Evolutionary conservation across 2,888 invertebrate species (phyloP), one percentile per base, ranked within the genome.

Genomic region (Electrophaes corylata): DNA sequence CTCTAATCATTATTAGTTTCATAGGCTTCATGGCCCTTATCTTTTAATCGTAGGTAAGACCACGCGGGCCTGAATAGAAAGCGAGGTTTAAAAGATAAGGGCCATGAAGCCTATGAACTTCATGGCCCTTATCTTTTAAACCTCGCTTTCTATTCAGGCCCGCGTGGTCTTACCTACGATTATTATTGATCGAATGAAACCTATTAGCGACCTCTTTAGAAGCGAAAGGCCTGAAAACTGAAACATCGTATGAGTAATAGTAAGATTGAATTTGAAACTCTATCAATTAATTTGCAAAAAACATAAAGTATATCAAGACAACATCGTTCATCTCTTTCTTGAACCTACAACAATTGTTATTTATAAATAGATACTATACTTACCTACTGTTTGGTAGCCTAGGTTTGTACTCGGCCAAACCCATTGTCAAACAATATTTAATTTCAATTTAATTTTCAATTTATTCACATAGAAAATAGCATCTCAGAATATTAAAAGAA

Each of bases 361-460:
- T 58, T 58, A 45, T 53, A 48, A 52, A 52, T 51, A 53, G 23
- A 16, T n/a, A 40, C 44, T 56, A 29, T 41, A 23, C 20, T 33
- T 23, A 55, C 31, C 31, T 48, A 33, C 29, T 20, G 20, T 12
- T 41, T 16, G 33, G 19, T 31, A 33, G 51, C 19, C 40, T n/a
- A 46, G 6, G 29, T 41, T 40, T 46, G 39, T 48, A 40, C 49
- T 50, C 31, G n/a, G 45, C 45, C 46, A 40, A 59, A 50, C 33
- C 40, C 31, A 43, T 51, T 53, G 48, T 60, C 29, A 56, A 58
- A 12, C n/a, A 52, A n/a, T n/a, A n/a, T n/a, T n/a, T n/a, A n/a
- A n/a, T n/a, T n/a, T n/a, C n/a, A n/a, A n/a, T n/a, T n/a, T n/a
- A n/a, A n/a, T n/a, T n/a, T n/a, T n/a, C n/a, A n/a, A n/a, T n/a